These are phyloP conservation scores for Parazoanthus darwini DNA, from an alignment of 92 coral and sea anemone genomes.

Conservation along the genomic window DNA sequence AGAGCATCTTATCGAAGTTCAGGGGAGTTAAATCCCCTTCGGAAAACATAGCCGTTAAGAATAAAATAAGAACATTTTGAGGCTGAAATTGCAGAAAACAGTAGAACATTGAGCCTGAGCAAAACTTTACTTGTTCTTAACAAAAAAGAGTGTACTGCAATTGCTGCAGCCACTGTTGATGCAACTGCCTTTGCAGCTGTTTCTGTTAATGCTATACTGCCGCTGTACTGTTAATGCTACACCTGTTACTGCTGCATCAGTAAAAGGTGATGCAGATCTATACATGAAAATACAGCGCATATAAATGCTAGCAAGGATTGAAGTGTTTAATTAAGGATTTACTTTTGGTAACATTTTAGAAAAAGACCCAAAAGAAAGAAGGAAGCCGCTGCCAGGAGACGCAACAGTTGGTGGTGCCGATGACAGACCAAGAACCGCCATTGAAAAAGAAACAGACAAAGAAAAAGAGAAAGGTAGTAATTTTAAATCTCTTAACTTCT, in stretches of 20 bases:
- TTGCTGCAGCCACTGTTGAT: neutral
- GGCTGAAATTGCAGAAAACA: too few species aligned
- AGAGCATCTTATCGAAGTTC: too few species aligned
- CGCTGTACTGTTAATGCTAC: neutral
- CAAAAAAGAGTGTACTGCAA: neutral
- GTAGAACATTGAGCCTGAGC: too few species aligned
- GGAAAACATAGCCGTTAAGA: too few species aligned
- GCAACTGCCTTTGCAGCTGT: neutral
- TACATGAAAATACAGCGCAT: too few species aligned
- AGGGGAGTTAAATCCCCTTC: too few species aligned
- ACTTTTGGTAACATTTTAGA: too few species aligned
- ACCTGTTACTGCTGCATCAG: neutral
- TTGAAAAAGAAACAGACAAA: too few species aligned
- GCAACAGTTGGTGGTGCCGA: neutral
- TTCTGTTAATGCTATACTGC: neutral
- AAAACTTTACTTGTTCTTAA: too few species aligned
- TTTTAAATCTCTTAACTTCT: neutral
- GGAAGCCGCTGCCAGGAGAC: neutral
- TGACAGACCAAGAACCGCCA: neutral
- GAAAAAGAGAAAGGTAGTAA: neutral
- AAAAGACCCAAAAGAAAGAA: conserved; percentile 5
- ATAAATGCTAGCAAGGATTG: too few species aligned
- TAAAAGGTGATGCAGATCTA: neutral
- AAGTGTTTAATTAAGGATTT: too few species aligned
- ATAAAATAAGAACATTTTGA: too few species aligned